Evolutionary conservation across 2,113 vertebrate species (phyloP).

Genomic region (Cyprinodon variegatus): DNA sequence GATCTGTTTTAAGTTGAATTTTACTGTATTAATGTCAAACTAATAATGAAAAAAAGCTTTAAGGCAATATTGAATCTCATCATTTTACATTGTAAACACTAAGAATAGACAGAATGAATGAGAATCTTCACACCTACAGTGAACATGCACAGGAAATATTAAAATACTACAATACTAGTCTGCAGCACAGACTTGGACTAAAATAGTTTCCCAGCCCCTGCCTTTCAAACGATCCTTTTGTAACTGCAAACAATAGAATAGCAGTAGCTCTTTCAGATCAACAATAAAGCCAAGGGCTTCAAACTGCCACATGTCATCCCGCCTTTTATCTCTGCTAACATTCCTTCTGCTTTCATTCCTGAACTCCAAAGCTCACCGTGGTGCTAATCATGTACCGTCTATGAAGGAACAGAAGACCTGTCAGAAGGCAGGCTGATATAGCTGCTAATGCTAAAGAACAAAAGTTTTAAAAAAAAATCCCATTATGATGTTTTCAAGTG

Average conservation of each 20-base stretch:
- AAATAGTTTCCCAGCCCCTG: background rate
- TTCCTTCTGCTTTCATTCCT: constrained; percentile 2
- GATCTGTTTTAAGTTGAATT: background rate
- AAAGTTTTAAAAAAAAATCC: too few relatives aligned
- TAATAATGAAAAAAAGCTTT: background rate
- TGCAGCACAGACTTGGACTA: background rate
- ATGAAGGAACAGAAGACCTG: background rate
- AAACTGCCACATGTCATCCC: constrained; percentile 26
- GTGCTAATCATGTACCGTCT: constrained; percentile 10
- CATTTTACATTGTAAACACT: too few relatives aligned
- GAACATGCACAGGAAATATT: background rate
- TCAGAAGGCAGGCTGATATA: background rate
- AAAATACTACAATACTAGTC: background rate
- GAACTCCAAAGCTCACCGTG: background rate
- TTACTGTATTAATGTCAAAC: background rate
- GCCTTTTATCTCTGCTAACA: background rate
- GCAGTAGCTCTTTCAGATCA: background rate
- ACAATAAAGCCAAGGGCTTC: constrained; percentile 27
- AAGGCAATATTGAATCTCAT: too few relatives aligned
- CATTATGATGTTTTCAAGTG: too few relatives aligned
- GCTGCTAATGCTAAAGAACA: background rate
- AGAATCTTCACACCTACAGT: background rate
- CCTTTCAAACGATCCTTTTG: background rate
- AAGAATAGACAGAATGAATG: too few relatives aligned
- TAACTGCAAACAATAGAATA: background rate